A percentile compares a stretch with the other conserved stretches of the same genome.
phyloP scores from a whole-genome alignment of 53 echinoderm and acorn worm species.

The Echinometra lucunter region DNA sequence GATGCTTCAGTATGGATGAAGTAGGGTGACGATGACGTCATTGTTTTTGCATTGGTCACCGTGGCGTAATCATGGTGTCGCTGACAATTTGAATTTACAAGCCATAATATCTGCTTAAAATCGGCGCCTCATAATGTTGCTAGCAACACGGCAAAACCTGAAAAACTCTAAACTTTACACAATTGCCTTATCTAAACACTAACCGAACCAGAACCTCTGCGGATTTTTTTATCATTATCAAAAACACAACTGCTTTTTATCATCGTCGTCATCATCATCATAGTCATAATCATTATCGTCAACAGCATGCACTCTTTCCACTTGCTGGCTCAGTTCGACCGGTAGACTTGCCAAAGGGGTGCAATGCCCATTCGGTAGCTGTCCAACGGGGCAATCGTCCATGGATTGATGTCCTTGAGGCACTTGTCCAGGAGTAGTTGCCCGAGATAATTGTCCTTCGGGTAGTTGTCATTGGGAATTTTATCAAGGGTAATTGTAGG shows the following conservation, averaged over 20 bases:
- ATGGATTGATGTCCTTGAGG: background rate
- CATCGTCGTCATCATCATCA: slow-evolving; percentile 60
- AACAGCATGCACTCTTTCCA: slow-evolving; percentile 53
- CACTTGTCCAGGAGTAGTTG: background rate
- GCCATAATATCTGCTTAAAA: no score
- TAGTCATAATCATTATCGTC: slow-evolving; percentile 60
- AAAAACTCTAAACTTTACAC: no score
- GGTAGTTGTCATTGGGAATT: no score
- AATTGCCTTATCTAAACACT: background rate
- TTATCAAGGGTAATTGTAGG: no score
- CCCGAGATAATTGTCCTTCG: background rate
- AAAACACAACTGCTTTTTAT: no score
- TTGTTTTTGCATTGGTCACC: no score
- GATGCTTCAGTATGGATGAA: background rate
- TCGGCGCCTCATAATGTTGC: no score
- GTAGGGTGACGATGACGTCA: background rate
- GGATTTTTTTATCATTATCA: no score
- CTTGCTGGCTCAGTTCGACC: background rate
- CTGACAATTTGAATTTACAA: no score
- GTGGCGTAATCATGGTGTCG: no score
- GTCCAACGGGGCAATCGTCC: background rate
- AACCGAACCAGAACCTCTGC: background rate
- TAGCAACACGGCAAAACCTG: no score
- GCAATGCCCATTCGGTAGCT: no score
- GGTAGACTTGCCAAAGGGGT: background rate